These are phyloP conservation scores for Mus spicilegus DNA, from an alignment of 2,113 vertebrate species.

Conservation along the genomic window DNA sequence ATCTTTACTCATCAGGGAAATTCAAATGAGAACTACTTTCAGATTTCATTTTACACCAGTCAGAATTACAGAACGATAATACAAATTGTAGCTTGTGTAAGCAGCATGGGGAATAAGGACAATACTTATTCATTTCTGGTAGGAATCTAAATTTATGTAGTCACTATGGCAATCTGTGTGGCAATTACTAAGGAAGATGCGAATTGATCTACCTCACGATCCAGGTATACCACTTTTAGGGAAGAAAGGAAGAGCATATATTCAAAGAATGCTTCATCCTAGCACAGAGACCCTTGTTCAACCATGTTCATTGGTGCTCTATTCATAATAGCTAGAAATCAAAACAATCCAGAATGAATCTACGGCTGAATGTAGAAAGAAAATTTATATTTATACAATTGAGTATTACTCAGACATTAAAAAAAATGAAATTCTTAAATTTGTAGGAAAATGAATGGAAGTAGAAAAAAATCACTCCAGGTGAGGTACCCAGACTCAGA, in stretches of 20 bases:
- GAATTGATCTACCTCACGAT: neutral
- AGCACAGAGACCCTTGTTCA: neutral
- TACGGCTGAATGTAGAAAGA: neutral
- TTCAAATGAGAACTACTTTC: neutral
- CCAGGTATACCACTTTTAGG: neutral
- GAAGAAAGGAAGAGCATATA: neutral
- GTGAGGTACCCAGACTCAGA: neutral
- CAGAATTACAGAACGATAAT: neutral
- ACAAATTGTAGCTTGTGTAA: neutral
- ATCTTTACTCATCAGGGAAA: neutral
- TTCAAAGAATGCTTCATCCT: neutral
- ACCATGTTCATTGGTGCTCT: neutral
- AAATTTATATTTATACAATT: neutral
- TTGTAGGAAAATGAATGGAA: neutral
- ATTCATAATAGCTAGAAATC: neutral
- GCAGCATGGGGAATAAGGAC: neutral
- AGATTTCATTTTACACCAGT: neutral
- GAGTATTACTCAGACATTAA: neutral
- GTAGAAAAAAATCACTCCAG: neutral
- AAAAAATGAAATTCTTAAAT: neutral
- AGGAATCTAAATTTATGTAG: too few species aligned
- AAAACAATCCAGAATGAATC: neutral
- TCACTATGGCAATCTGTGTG: neutral
- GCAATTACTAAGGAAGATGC: neutral
- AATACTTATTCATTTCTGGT: neutral